phyloP scores from a whole-genome alignment of 2,113 vertebrate species.

The Gulo gulo region DNA sequence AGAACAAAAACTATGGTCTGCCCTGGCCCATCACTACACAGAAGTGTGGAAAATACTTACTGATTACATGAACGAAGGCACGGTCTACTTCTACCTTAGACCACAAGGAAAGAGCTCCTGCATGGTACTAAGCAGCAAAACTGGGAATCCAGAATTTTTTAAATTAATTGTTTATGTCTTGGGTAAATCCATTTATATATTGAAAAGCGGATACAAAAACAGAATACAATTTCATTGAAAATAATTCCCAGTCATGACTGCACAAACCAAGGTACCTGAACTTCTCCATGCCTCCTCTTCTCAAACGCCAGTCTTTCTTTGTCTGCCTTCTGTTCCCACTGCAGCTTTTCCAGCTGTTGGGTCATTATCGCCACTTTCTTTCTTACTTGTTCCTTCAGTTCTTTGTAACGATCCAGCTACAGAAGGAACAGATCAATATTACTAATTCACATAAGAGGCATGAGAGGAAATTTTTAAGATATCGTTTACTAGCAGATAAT shows the following conservation, averaged over 20 bases:
- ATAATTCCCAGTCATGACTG: not conserved
- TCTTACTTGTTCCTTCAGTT: constrained; percentile 89
- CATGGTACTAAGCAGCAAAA: not conserved
- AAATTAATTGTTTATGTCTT: not conserved
- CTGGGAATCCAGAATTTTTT: not conserved
- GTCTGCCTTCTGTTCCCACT: constrained; percentile 89
- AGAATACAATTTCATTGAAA: not conserved
- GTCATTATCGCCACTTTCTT: constrained; percentile 85
- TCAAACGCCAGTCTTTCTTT: constrained; percentile 88
- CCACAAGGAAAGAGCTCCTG: not conserved
- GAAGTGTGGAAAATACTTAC: not conserved
- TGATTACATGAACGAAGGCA: not conserved
- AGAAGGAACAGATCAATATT: constrained; percentile 52
- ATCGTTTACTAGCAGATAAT: not conserved
- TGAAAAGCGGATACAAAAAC: not conserved
- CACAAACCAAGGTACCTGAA: constrained; percentile 84
- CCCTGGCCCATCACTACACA: not conserved
- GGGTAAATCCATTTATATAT: not conserved
- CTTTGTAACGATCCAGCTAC: constrained; percentile 89
- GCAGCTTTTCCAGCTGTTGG: constrained; percentile 90
- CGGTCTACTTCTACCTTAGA: not conserved
- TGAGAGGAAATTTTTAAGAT: not conserved
- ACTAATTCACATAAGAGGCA: not conserved
- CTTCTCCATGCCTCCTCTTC: constrained; percentile 87
- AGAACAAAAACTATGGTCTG: not conserved